Evolutionary conservation across 2,797 vertebrate species (phyloP).

Genomic region (Urosaurus nigricauda): DNA sequence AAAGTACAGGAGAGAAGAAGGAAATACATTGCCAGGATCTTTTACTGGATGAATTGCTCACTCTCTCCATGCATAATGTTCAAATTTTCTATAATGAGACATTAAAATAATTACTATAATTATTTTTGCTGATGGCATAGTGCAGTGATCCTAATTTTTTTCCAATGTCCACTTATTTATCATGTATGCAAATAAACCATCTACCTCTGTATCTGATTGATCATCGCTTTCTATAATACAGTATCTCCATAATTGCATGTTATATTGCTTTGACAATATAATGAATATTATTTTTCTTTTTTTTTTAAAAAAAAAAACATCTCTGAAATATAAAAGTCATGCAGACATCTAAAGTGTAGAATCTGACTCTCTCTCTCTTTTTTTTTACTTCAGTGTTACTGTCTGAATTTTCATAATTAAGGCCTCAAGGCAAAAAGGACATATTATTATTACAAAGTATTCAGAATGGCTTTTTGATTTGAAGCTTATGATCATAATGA

Average conservation of each 20-base stretch:
- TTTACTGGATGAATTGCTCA: rapidly evolving
- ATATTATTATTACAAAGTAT: constrained; percentile 14
- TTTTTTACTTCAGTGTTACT: background rate
- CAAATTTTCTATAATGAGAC: background rate
- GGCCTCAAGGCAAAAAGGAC: background rate
- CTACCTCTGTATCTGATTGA: background rate
- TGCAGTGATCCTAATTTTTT: constrained; percentile 1
- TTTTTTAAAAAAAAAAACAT: background rate
- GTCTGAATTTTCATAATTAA: constrained; percentile 21
- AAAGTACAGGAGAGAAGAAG: rapidly evolving
- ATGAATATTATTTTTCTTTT: background rate
- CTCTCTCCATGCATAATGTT: background rate
- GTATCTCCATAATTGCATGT: background rate
- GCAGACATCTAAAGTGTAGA: background rate
- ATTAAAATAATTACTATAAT: background rate
- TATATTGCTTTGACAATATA: background rate
- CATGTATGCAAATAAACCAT: background rate
- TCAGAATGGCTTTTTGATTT: background rate
- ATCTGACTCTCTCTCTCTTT: background rate
- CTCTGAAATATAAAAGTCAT: background rate
- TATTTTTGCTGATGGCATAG: background rate
- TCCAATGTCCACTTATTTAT: constrained; percentile 11
- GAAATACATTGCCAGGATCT: background rate
- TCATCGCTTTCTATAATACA: background rate
- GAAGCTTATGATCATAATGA: background rate